These are phyloP conservation scores for Lamellibrachia columna DNA, from an alignment of 2,888 invertebrate species.

Conservation along the genomic window DNA sequence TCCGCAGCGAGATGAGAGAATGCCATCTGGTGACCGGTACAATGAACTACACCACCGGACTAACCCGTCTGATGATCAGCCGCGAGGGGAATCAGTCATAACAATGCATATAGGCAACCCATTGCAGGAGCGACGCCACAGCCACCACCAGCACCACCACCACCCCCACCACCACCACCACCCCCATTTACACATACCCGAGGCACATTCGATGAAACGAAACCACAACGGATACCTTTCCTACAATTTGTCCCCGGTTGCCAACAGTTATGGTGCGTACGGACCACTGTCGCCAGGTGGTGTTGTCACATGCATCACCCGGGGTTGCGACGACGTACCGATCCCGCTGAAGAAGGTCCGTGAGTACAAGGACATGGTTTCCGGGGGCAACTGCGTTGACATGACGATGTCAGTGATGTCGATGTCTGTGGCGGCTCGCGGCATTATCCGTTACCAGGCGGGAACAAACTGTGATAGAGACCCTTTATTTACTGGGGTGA, in stretches of 20 bases:
- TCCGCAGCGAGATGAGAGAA: not conserved
- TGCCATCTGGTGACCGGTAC: not conserved
- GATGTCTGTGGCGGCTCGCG: not conserved
- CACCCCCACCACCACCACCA: not conserved
- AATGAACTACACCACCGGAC: not conserved
- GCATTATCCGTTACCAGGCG: not conserved
- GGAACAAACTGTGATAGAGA: not conserved
- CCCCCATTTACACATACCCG: not conserved
- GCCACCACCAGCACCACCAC: not conserved
- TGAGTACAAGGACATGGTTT: not conserved
- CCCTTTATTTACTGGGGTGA: conserved; percentile 3
- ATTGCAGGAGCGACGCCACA: not conserved
- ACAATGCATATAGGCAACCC: not conserved
- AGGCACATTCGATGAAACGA: not conserved
- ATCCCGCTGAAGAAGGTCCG: not conserved
- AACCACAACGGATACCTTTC: not conserved
- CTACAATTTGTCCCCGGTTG: not conserved
- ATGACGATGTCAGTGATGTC: conserved; percentile 10
- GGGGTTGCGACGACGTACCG: not conserved
- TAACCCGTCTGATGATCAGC: not conserved
- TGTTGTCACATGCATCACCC: not conserved
- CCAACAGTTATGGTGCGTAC: not conserved
- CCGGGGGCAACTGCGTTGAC: not conserved
- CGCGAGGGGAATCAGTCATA: not conserved
- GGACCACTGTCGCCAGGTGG: not conserved